These are phyloP conservation scores for Drosophila biarmipes DNA, from an alignment of 1,140 invertebrate genomes.

Conservation along the genomic window DNA sequence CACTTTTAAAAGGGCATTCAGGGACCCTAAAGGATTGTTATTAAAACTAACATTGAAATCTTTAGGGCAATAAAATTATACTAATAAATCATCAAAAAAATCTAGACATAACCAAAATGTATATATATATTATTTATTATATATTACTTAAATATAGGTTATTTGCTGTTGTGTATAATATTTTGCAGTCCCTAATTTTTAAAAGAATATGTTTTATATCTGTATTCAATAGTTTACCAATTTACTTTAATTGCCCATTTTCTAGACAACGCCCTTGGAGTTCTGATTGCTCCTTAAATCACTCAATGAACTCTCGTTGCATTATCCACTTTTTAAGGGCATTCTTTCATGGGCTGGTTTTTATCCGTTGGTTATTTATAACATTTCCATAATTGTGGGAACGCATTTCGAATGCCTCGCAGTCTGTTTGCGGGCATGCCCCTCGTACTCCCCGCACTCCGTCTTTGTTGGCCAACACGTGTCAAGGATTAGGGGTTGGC, in stretches of 20 bases:
- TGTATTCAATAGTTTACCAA: background rate
- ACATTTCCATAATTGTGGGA: conserved; percentile 52
- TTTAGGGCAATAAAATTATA: too few species aligned
- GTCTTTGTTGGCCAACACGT: conserved; percentile 48
- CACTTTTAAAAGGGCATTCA: conserved; percentile 2
- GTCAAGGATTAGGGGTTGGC: conserved; percentile 50
- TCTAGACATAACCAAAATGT: too few species aligned
- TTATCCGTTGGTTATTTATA: conserved; percentile 22
- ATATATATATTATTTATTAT: too few species aligned
- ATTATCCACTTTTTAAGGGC: conserved; percentile 11
- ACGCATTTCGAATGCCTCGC: conserved; percentile 47
- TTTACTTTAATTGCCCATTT: background rate
- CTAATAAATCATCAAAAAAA: too few species aligned
- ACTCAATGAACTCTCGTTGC: background rate
- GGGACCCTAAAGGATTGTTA: background rate
- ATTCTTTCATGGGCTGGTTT: conserved; percentile 1
- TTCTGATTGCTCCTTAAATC: background rate
- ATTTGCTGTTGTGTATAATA: too few species aligned
- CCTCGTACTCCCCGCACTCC: background rate
- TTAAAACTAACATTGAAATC: too few species aligned
- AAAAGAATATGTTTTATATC: too few species aligned
- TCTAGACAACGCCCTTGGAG: background rate
- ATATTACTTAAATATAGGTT: too few species aligned
- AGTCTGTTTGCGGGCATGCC: conserved; percentile 31
- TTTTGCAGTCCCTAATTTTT: too few species aligned